Evolutionary conservation across 2,797 vertebrate genomes (phyloP).

Genomic region (Crypturellus tataupa): DNA sequence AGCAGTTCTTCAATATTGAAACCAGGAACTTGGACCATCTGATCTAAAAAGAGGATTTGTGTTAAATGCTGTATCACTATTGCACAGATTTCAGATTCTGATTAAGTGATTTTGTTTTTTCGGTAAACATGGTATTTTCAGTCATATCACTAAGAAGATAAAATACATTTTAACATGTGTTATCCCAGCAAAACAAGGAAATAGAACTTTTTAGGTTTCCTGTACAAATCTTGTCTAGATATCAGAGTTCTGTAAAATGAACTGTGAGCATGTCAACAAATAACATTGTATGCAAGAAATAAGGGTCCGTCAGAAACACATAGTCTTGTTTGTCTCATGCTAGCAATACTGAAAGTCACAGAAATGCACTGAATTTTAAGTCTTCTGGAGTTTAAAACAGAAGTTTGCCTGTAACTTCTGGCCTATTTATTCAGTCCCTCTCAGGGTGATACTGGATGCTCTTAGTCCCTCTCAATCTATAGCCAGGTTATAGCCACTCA

Average conservation of each 20-base stretch:
- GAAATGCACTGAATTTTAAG: neutral
- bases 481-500: constrained; percentile 63
- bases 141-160: neutral
- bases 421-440: neutral
- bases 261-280: neutral
- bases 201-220: neutral
- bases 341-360: neutral
- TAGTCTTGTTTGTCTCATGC: neutral
- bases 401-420: neutral
- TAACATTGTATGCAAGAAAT: neutral
- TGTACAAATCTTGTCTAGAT: neutral
- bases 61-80: neutral
- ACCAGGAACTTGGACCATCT: constrained; percentile 84
- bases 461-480: neutral
- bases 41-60: constrained; percentile 76
- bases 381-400: neutral
- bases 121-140: neutral
- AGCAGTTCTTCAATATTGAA: constrained; percentile 90
- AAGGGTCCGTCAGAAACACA: neutral
- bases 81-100: neutral
- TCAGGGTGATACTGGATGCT: neutral
- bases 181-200: neutral
- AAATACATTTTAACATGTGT: neutral
- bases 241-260: neutral
- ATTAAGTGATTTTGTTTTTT: neutral